A percentile compares a stretch with the other conserved stretches of the same genome.
These are phyloP conservation scores for Drosophila subquinaria DNA, from an alignment of 2,888 invertebrate genomes.

Conservation along the genomic window DNA sequence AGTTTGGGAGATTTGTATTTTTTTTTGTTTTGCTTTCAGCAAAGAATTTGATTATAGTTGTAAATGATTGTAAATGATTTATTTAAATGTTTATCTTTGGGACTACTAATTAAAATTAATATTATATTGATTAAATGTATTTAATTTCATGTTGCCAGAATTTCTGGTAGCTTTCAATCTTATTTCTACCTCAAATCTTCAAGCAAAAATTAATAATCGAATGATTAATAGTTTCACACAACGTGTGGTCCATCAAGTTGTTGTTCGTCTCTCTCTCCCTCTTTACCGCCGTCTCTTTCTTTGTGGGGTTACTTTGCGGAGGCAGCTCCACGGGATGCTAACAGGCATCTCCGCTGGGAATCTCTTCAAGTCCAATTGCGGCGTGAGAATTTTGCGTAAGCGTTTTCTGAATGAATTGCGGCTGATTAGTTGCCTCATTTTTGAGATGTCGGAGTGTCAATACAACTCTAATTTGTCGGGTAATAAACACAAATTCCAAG, in stretches of 20 bases:
- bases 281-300: not conserved
- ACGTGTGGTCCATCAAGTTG: slow-evolving; percentile 50
- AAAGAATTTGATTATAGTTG: slow-evolving; percentile 15
- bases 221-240: slow-evolving; percentile 54
- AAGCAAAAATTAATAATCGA: slow-evolving; percentile 48
- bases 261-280: not conserved
- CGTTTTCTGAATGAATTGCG: slow-evolving; percentile 54
- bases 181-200: slow-evolving; percentile 8
- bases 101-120: slow-evolving; percentile 55
- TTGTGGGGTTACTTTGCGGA: slow-evolving; percentile 31
- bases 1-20: not conserved
- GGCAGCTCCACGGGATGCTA: slow-evolving; percentile 51
- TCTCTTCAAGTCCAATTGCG: slow-evolving; percentile 13
- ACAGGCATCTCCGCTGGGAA: slow-evolving; percentile 45
- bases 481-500: slow-evolving; percentile 3
- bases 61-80: slow-evolving; percentile 37
- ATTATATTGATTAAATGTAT: slow-evolving; percentile 45
- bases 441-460: slow-evolving; percentile 24
- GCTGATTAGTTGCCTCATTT: slow-evolving; percentile 54
- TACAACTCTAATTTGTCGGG: slow-evolving; percentile 16
- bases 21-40: slow-evolving; percentile 20
- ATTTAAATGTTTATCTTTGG: slow-evolving; percentile 21
- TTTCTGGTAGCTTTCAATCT: slow-evolving; percentile 34
- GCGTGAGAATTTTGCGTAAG: slow-evolving; percentile 54
- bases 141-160: slow-evolving; percentile 34